phyloP scores from a whole-genome alignment of 2,888 invertebrate species.

The Cepaea hortensis region DNA sequence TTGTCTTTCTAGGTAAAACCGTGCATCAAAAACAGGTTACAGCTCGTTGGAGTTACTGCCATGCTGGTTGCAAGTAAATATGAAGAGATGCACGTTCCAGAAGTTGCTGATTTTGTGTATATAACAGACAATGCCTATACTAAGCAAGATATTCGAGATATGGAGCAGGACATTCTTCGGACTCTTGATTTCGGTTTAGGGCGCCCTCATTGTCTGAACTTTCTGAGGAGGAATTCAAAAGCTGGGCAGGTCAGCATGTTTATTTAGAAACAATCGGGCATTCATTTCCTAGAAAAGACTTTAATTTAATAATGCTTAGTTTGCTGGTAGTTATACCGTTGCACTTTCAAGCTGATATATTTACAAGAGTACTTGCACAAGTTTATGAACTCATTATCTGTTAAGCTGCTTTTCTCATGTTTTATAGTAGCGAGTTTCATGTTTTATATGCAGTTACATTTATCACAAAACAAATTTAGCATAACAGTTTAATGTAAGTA shows the following conservation, averaged over 20 bases:
- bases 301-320: neutral
- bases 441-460: no score
- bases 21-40: slow-evolving; percentile 84
- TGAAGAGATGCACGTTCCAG: slow-evolving; percentile 94
- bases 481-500: no score
- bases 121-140: slow-evolving; percentile 92
- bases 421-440: no score
- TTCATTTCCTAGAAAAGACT: neutral
- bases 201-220: slow-evolving; percentile 90
- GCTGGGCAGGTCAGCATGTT: slow-evolving; percentile 77
- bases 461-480: no score
- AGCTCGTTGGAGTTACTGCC: slow-evolving; percentile 91
- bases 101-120: slow-evolving; percentile 90
- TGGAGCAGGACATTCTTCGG: slow-evolving; percentile 88
- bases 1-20: slow-evolving; percentile 71
- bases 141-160: slow-evolving; percentile 85
- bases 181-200: slow-evolving; percentile 88
- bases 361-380: no score
- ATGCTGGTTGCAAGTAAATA: slow-evolving; percentile 95
- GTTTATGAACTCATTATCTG: no score
- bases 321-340: no score
- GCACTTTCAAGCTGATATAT: no score
- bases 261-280: neutral
- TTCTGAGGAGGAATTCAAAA: slow-evolving; percentile 84
- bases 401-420: no score